Evolutionary conservation across 2,113 vertebrate genomes (phyloP), one percentile per base, ranked within the genome.

Genomic region (Rhabdornis inornatus): DNA sequence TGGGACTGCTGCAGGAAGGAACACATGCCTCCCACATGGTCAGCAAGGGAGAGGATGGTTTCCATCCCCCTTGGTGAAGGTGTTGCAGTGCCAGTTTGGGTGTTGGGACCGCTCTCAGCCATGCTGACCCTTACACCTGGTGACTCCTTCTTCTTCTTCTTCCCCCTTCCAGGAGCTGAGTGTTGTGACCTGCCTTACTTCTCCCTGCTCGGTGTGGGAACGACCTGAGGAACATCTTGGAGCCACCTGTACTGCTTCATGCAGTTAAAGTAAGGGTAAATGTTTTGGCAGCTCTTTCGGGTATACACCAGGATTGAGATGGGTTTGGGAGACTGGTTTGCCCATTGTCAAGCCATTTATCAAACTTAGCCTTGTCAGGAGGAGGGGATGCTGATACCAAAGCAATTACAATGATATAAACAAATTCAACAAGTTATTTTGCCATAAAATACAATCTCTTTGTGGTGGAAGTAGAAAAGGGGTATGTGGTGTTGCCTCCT

Each of bases 221-320:
- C 42, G 1, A 63, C 61, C 40, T 71, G 75, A 95, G 71, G 93
- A 81, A 95, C 75, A 6, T 77, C 83, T 92, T 92, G 89, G 80
- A 95, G 64, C 78, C 60, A 35, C 85, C 85, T 82, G 74, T 86
- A 93, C 96, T 97, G 97, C 96, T 97, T 95, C 95, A 97, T 97
- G 97, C 97, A 97, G 96, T 96, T 84, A 76, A 96, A 97, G 96
- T 97, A 97, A 97, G 95, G 30, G 74, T 90, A 57, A 64, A 33
- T 40, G 28, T 69, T 93, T 88, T 87, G 72, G 56, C 40, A 74
- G 65, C 74, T 80, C 60, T 84, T 87, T 74, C 33, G 47, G 27
- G n/a, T 66, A 27, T 31, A 66, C 39, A 44, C 0, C 12, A 50
- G 12, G 17, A 21, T 40, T 72, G 77, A 85, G 49, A 24, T 0